Evolutionary conservation across 2,797 vertebrate genomes (phyloP).

Genomic region (Schizopygopsis pylzovi): DNA sequence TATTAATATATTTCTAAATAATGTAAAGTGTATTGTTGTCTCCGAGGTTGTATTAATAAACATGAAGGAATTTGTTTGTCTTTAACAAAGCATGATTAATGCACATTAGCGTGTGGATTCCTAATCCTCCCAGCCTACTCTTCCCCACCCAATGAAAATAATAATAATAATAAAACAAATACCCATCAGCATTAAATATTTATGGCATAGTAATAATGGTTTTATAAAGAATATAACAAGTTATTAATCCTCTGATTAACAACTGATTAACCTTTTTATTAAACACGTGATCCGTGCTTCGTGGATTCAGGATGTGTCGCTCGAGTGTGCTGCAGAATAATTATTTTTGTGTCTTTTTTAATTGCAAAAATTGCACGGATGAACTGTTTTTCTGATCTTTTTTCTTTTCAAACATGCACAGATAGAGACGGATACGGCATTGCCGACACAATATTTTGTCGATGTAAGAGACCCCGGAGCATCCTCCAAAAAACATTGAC

Average conservation of each 20-base stretch:
- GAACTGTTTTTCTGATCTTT: constrained; percentile 69
- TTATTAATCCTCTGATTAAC: constrained; percentile 88
- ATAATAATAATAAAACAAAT: constrained; percentile 61
- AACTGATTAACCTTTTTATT: constrained; percentile 88
- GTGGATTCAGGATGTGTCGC: constrained; percentile 81
- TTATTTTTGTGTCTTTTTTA: constrained; percentile 86
- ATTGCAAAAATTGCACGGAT: constrained; percentile 83
- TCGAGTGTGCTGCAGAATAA: constrained; percentile 80
- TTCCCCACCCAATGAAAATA: constrained; percentile 60
- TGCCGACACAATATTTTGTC: constrained; percentile 68
- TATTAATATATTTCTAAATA: constrained; percentile 83
- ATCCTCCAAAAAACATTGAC: constrained; percentile 58
- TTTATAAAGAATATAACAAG: constrained; percentile 86
- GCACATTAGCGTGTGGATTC: constrained; percentile 81
- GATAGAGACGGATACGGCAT: constrained; percentile 52
- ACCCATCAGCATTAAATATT: constrained; percentile 85
- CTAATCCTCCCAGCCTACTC: constrained; percentile 71
- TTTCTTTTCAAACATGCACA: constrained; percentile 57
- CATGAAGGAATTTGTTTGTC: constrained; percentile 86
- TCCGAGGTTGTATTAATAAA: constrained; percentile 87
- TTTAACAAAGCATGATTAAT: constrained; percentile 86
- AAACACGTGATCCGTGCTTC: constrained; percentile 84
- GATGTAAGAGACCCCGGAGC: constrained; percentile 63
- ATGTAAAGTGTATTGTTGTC: constrained; percentile 86
- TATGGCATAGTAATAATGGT: constrained; percentile 85